Base-by-base conservation (phyloP, 2,888 invertebrate species). In the Hofmannophila pseudospretella region DNA sequence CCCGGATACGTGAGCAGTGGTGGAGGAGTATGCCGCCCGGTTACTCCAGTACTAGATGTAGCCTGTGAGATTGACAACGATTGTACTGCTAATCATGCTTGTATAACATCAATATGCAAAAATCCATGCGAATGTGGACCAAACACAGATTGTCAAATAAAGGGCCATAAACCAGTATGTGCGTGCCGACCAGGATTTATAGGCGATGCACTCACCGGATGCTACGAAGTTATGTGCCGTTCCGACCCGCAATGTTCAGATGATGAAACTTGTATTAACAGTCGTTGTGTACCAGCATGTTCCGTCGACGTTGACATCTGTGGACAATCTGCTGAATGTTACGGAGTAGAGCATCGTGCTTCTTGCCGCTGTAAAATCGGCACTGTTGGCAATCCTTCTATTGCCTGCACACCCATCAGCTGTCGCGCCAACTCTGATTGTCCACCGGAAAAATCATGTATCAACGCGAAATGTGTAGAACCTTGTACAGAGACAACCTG, bases 121-220 rank as follows among this genome's bases (percentile, higher is more conserved):
- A 90, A 95, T 65, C 96, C 96, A 3, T 96, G 96, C 66, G 91
- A 92, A 45, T 96, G 96, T 64, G 96, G 96, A 26, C 89, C 92
- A 0, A 93, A 95, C 62, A 93, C 96, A 1, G 92, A 94, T 49
- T 97, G 97, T 65, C 90, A 92, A 58, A 93, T 96, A 44, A 91
- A 90, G 70, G 90, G 94, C 59, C 96, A 97, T 61, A 94, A 94
- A 67, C 95, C 96, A 0, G 92, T 95, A 0, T 97, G 97, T 60
- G 93, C 94, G 0, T 97, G 97, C 68, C 89, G 90, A 42, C 90
- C 91, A 57, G 96, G 95, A 30, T 96, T 90, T 54, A 92, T 94
- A 45, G 97, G 96, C 36, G 95, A 95, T 67, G 94, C 96, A 16
- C 92, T 94, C 58, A 90, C 93, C 7, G 93, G 93, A 54, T 97